Base-by-base conservation (phyloP, 2,888 invertebrate genomes). In the Ophion ellenae region DNA sequence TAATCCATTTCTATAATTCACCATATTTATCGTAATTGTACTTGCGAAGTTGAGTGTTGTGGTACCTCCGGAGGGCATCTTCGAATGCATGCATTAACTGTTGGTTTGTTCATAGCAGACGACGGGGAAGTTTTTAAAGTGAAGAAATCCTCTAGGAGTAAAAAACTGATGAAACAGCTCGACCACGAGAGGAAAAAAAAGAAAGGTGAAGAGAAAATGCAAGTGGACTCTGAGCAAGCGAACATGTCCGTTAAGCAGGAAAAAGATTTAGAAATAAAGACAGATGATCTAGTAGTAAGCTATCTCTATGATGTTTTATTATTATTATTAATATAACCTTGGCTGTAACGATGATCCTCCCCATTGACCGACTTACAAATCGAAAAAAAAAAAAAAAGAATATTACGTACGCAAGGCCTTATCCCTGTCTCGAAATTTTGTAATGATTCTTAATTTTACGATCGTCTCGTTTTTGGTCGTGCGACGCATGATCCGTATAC, bases 121-220 rank as follows among this genome's bases (percentile, higher is more conserved):
- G 96, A 96, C 90, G 97, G 96, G 40, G 98, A 98, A 95, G 97
- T 97, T 76, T 99, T 99, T 94, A 97, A 98, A 96, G 98, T 99
- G 75, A 98, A 98, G 94, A 99, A 99, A 94, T 98, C 99, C 10
- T 98, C 98, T 10, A 97, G 98, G 92, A 98, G 98, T 94, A 97
- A 98, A 94, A 96, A 97, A 93, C 95, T 98, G 80, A 97, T 98
- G 95, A 97, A 97, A 93, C 96, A 97, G 93, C 95, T 97, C 91
- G 97, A 98, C 92, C 97, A 97, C 94, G 97, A 98, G 93, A 96
- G 96, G 81, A 95, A 95, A 90, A 95, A 95, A 92, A 95, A 95
- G 92, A 96, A 95, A 93, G 94, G 94, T 91, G 95, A 95, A 93
- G 93, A 94, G 83, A 94, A 94, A 93, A 92, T 93, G 91, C 93